Evolutionary conservation across 2,888 invertebrate species (phyloP).

Genomic region (Euphydryas editha): DNA sequence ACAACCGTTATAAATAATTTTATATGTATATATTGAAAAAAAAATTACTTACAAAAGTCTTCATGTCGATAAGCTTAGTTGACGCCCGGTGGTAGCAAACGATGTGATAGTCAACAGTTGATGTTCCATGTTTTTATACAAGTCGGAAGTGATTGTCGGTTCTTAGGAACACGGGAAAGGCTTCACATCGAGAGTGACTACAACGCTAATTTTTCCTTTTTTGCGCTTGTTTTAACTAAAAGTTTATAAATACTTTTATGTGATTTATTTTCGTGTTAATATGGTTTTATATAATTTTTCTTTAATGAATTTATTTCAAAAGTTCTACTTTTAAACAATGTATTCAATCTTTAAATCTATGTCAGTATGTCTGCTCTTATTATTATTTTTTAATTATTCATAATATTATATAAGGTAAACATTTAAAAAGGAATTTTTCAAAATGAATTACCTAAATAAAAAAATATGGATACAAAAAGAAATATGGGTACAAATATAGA

Average conservation of each 20-base stretch:
- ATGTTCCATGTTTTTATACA: constrained; percentile 77
- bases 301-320: not conserved
- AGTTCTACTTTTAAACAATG: too few relatives aligned
- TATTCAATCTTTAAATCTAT: too few relatives aligned
- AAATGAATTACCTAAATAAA: too few relatives aligned
- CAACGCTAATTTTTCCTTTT: constrained; percentile 44
- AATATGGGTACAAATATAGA: too few relatives aligned
- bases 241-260: constrained; percentile 8
- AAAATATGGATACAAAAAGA: too few relatives aligned
- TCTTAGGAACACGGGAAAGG: constrained; percentile 66
- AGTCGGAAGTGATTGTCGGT: constrained; percentile 74
- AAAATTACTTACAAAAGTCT: constrained; percentile 72
- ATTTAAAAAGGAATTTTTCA: too few relatives aligned
- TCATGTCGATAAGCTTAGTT: constrained; percentile 63
- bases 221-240: constrained; percentile 15
- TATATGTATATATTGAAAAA: constrained; percentile 25
- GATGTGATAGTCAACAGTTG: constrained; percentile 66
- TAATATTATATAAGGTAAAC: too few relatives aligned
- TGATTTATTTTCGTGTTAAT: not conserved
- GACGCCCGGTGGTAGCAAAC: constrained; percentile 36
- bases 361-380: too few relatives aligned
- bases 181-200: constrained; percentile 54
- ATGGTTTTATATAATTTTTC: not conserved
- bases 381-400: too few relatives aligned
- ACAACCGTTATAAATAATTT: not conserved